phyloP scores from a whole-genome alignment of 2,797 vertebrate species.

The Poeciliopsis gracilis region DNA sequence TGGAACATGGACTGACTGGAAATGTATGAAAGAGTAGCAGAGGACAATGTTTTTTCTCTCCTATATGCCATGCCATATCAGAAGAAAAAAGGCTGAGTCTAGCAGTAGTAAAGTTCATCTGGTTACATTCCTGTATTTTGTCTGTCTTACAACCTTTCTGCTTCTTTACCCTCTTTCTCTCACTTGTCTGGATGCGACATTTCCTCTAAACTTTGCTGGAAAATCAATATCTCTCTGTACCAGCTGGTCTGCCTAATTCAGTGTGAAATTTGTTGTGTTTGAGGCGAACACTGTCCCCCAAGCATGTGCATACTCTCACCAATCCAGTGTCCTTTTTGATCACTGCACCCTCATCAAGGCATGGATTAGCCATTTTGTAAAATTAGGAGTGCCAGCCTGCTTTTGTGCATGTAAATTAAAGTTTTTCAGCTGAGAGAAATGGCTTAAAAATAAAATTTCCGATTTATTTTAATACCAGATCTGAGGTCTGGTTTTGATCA shows the following conservation, averaged over 20 bases:
- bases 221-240: conserved; percentile 79
- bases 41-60: not conserved
- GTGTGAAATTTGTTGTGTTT: conserved; percentile 78
- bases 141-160: conserved; percentile 53
- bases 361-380: conserved; percentile 47
- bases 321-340: conserved; percentile 62
- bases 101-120: conserved; percentile 46
- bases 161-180: conserved; percentile 50
- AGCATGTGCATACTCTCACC: conserved; percentile 58
- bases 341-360: conserved; percentile 62
- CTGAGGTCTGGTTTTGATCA: no score
- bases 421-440: not conserved
- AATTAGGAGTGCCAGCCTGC: conserved; percentile 9
- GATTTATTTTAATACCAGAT: no score
- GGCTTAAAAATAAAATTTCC: no score
- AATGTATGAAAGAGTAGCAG: conserved; percentile 25
- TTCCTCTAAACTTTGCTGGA: conserved; percentile 63
- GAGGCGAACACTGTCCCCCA: conserved; percentile 62
- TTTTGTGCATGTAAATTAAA: conserved; percentile 13
- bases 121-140: conserved; percentile 36
- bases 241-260: conserved; percentile 77
- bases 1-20: conserved; percentile 36
- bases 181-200: conserved; percentile 46
- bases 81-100: conserved; percentile 31
- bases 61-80: conserved; percentile 29